phyloP scores from a whole-genome alignment of 2,888 invertebrate genomes.

The Drosophila mettleri region DNA sequence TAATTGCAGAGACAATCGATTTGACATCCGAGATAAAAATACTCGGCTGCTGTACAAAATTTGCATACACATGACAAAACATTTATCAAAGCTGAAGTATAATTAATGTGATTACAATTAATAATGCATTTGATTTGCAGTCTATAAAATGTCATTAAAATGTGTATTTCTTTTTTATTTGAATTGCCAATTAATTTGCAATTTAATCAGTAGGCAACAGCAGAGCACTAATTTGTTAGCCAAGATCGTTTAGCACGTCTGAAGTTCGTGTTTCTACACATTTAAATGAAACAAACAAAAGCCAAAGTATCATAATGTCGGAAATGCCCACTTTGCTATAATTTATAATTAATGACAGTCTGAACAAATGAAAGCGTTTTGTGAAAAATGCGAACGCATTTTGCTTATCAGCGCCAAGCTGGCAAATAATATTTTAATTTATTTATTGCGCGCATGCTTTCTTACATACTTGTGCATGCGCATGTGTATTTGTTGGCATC shows the following conservation, averaged over 20 bases:
- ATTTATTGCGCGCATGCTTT: conserved; percentile 65
- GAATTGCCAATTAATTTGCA: conserved; percentile 54
- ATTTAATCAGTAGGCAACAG: no score
- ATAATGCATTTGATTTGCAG: conserved; percentile 55
- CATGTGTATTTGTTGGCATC: not conserved
- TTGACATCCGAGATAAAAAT: conserved; percentile 74
- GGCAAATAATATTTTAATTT: conserved; percentile 78
- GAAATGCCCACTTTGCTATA: conserved; percentile 31
- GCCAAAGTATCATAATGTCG: conserved; percentile 5
- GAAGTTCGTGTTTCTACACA: no score
- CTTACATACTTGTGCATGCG: not conserved
- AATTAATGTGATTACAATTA: conserved; percentile 59
- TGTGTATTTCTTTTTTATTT: not conserved
- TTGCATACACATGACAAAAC: conserved; percentile 57
- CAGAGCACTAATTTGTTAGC: not conserved
- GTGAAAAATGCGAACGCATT: conserved; percentile 12
- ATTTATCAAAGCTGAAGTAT: conserved; percentile 66
- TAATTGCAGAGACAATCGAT: conserved; percentile 80
- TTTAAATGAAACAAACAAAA: not conserved
- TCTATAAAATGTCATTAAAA: conserved; percentile 51
- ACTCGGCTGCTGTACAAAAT: conserved; percentile 63
- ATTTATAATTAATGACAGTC: conserved; percentile 20
- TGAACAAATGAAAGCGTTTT: conserved; percentile 16
- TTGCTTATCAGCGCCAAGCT: conserved; percentile 60
- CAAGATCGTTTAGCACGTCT: not conserved